Conservation (phyloP, 2,113 vertebrate genomes). For the Daphoenositta chrysoptera region DNA sequence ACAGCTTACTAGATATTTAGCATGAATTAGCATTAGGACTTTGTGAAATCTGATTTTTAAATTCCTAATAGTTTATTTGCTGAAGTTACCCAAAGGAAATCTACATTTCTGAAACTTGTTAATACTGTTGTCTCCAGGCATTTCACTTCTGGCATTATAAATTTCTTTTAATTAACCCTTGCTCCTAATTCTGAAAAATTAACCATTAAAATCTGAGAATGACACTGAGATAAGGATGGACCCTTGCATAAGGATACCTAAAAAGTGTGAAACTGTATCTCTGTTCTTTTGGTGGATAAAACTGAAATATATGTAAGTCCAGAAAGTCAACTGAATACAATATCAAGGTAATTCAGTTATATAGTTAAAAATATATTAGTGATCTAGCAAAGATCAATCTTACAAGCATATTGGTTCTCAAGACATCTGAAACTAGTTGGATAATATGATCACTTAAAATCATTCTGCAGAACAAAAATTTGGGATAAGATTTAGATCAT, state of each 20-base stretch:
- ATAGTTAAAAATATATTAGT: background rate
- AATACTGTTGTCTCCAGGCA: fast-evolving
- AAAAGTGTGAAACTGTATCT: background rate
- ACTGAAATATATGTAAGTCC: background rate
- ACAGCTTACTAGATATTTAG: background rate
- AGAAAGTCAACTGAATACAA: background rate
- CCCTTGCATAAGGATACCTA: background rate
- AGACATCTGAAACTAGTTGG: background rate
- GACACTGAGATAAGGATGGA: background rate
- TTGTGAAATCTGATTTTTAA: background rate
- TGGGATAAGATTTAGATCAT: background rate
- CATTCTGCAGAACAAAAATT: background rate
- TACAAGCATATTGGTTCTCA: background rate
- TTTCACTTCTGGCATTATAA: background rate
- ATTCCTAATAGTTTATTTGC: background rate
- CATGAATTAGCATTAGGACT: background rate
- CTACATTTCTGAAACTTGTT: background rate
- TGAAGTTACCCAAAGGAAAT: background rate
- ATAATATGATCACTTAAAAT: background rate
- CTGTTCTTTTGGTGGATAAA: background rate
- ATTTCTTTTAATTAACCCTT: background rate
- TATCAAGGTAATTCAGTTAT: background rate
- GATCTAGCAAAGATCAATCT: background rate
- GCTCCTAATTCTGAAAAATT: background rate
- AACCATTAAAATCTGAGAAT: background rate